Base-by-base conservation (phyloP, 2,888 invertebrate species). In the Rhamnusium bicolor region DNA sequence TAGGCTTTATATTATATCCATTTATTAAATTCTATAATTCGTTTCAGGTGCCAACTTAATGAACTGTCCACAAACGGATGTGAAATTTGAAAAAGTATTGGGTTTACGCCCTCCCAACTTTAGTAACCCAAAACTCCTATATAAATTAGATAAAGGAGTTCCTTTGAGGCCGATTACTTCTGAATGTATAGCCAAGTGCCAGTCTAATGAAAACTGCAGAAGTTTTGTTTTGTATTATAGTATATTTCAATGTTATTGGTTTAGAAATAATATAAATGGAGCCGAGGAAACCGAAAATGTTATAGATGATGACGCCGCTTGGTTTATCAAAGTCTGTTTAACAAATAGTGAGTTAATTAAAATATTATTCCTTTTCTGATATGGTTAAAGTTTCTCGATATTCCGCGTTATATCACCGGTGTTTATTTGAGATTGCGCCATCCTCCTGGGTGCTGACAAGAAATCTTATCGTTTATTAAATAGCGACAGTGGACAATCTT, bases 321-420 rank as follows among this genome's bases (percentile, higher is more conserved):
- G 92, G 88, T 94, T 92, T 83, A 91, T 91, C 79, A 92, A 92
- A 87, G 90, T 90, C 60, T 94, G 94, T 82, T 84, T 92, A 75
- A 87, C 89, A 86, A 89, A 92, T 92, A 86, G 84, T 80, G 69
- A 76, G 76, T 24, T 6, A n/a, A n/a, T n/a, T n/a, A n/a, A n/a
- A n/a, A n/a, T n/a, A n/a, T n/a, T n/a, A n/a, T n/a, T n/a, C n/a
- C n/a, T n/a, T n/a, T n/a, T n/a, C n/a, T n/a, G n/a, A n/a, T n/a
- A n/a, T n/a, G n/a, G n/a, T n/a, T n/a, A n/a, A n/a, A n/a, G n/a
- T n/a, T n/a, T n/a, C n/a, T n/a, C n/a, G n/a, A n/a, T n/a, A n/a
- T n/a, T n/a, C n/a, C n/a, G n/a, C n/a, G n/a, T n/a, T n/a, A n/a
- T n/a, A n/a, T n/a, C n/a, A n/a, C n/a, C n/a, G n/a, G n/a, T n/a